phyloP scores from a whole-genome alignment of 2,888 invertebrate genomes.

The Stenodema calcarata region DNA sequence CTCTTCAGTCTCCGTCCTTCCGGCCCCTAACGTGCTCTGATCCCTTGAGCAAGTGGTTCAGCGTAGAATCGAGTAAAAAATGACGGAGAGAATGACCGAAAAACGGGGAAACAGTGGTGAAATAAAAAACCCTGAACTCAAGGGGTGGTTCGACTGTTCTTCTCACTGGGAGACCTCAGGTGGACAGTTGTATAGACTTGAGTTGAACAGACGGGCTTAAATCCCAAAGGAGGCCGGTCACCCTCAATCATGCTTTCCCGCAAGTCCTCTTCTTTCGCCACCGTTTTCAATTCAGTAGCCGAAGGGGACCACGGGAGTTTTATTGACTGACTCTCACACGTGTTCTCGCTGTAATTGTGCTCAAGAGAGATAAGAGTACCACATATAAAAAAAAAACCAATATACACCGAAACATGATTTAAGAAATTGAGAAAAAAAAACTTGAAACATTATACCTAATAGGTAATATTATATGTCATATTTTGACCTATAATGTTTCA shows the following conservation, averaged over 20 bases:
- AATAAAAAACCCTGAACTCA: neutral
- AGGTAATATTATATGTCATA: too few species aligned
- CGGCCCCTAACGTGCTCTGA: neutral
- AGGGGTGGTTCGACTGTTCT: neutral
- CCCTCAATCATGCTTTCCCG: neutral
- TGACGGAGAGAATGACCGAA: neutral
- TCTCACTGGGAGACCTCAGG: neutral
- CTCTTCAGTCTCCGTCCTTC: neutral
- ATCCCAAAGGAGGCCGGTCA: constrained; percentile 2
- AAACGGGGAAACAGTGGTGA: too few species aligned
- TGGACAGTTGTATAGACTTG: neutral
- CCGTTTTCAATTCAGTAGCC: neutral
- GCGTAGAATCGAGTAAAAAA: neutral
- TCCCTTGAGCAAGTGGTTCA: neutral
- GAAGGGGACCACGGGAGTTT: neutral
- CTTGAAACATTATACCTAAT: too few species aligned
- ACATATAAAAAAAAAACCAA: too few species aligned
- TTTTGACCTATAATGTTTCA: too few species aligned
- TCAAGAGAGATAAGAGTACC: too few species aligned
- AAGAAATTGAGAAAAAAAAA: too few species aligned
- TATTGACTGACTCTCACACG: neutral
- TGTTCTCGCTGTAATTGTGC: too few species aligned
- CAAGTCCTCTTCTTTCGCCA: neutral
- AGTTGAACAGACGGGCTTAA: neutral
- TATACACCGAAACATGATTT: too few species aligned